These are phyloP conservation scores for Emmelina monodactyla DNA, from an alignment of 2,888 invertebrate genomes.

Conservation along the genomic window DNA sequence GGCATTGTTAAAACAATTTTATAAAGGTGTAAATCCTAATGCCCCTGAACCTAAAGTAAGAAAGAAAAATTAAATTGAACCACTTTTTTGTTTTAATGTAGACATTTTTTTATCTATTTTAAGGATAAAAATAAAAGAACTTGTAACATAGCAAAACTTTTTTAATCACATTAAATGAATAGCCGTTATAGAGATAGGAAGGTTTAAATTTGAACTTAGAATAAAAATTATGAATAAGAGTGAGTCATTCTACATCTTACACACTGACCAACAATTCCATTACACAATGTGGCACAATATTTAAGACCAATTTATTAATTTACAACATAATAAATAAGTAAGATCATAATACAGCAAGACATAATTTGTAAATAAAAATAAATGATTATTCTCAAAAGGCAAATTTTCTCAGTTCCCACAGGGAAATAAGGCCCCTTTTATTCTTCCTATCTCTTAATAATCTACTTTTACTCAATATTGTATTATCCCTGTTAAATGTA, in stretches of 20 bases:
- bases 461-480: neutral
- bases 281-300: no score
- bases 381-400: neutral
- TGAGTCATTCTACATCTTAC: no score
- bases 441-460: slow-evolving; percentile 6
- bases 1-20: slow-evolving; percentile 89
- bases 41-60: slow-evolving; percentile 77
- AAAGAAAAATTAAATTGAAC: slow-evolving; percentile 31
- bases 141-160: neutral
- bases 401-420: neutral
- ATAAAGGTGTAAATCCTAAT: slow-evolving; percentile 90
- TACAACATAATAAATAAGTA: neutral
- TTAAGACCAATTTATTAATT: no score
- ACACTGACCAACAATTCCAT: no score
- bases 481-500: slow-evolving; percentile 18
- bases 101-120: neutral
- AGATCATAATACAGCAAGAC: neutral
- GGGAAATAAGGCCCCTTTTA: neutral
- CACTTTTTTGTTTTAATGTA: neutral
- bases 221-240: no score
- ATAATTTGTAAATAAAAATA: neutral
- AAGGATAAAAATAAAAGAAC: neutral
- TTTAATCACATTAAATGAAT: no score
- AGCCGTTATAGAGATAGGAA: no score
- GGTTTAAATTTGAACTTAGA: no score